These are phyloP conservation scores for Copsychus sechellarum DNA, from an alignment of 2,113 vertebrate genomes.

Conservation along the genomic window DNA sequence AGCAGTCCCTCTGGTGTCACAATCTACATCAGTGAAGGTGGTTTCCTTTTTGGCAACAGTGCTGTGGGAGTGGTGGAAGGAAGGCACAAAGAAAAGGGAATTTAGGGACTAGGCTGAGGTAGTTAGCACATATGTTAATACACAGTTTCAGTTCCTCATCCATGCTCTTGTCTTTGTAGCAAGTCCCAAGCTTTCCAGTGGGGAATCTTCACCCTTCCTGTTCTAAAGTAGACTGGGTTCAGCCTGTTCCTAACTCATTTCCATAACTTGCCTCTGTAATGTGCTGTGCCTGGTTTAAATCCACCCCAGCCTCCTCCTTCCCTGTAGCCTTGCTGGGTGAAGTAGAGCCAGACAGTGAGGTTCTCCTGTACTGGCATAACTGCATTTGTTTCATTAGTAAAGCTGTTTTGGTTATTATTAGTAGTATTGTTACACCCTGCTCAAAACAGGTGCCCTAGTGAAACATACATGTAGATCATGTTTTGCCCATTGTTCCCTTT, in stretches of 20 bases:
- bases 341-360: not conserved
- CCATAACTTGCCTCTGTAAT: not conserved
- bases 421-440: not conserved
- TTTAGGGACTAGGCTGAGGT: not conserved
- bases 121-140: not conserved
- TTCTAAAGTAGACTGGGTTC: not conserved
- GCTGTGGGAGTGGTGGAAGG: not conserved
- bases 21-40: not conserved
- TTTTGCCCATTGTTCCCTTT: constrained; percentile 9
- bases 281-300: not conserved
- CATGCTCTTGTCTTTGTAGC: not conserved
- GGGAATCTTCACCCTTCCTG: not conserved
- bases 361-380: not conserved
- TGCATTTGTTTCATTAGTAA: not conserved
- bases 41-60: not conserved
- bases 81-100: not conserved
- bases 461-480: not conserved
- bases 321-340: not conserved
- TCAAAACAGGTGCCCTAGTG: constrained; percentile 16
- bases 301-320: not conserved
- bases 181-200: not conserved
- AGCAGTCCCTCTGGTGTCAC: not conserved
- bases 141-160: not conserved
- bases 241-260: constrained; percentile 20
- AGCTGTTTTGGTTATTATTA: not conserved